Conservation (phyloP, 1,140 invertebrate genomes). For the Coptotermes formosanus region DNA sequence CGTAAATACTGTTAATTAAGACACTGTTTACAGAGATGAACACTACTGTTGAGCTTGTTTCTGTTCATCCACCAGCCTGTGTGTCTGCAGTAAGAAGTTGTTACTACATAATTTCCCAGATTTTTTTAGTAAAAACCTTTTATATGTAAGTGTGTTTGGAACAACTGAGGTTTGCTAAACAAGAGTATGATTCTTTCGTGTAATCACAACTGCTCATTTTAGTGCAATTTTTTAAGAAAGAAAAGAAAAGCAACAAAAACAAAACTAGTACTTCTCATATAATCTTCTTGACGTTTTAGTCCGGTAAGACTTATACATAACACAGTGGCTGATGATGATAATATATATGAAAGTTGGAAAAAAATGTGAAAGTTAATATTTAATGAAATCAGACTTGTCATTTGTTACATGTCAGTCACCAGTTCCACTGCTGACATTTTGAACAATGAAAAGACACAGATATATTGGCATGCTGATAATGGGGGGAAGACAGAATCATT, state of each 20-base stretch:
- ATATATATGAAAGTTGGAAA: no score
- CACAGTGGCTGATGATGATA: not conserved
- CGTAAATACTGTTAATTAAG: conserved; percentile 19
- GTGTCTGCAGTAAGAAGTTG: not conserved
- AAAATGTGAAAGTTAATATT: no score
- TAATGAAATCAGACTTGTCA: conserved; percentile 29
- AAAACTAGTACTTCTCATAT: conserved; percentile 28
- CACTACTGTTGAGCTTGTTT: conserved; percentile 37
- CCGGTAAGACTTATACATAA: conserved; percentile 30
- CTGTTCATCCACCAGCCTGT: conserved; percentile 27
- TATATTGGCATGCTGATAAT: conserved; percentile 21
- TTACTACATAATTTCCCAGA: no score
- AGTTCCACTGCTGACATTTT: conserved; percentile 30
- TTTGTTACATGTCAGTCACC: conserved; percentile 31
- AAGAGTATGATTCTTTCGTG: not conserved
- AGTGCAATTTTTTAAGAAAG: conserved; percentile 29
- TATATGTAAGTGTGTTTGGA: conserved; percentile 22
- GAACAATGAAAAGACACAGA: conserved; percentile 31
- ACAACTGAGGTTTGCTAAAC: conserved; percentile 23
- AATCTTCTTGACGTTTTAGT: conserved; percentile 34
- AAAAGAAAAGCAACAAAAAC: conserved; percentile 25
- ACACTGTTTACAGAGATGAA: conserved; percentile 20
- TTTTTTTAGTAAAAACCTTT: conserved; percentile 25
- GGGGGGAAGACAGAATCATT: conserved; percentile 16
- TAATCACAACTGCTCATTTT: conserved; percentile 34